phyloP scores from a whole-genome alignment of 1,140 invertebrate genomes.

The Micrasema minimum region DNA sequence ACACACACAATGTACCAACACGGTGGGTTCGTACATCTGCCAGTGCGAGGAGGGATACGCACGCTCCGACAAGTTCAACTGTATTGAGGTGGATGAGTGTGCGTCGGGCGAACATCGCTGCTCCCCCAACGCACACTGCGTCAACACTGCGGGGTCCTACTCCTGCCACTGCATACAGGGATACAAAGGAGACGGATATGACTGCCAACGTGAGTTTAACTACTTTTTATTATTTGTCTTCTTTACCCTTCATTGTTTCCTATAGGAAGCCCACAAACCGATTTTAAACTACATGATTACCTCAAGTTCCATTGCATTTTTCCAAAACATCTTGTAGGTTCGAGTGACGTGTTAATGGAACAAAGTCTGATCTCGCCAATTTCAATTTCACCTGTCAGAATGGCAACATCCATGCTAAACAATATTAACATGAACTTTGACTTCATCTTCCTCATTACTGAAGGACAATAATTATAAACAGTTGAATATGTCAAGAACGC shows the following conservation, averaged over 20 bases:
- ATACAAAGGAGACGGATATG: slow-evolving; percentile 84
- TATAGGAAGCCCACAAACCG: background rate
- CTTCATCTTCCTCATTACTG: too few species aligned
- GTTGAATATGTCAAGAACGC: too few species aligned
- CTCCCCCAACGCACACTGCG: slow-evolving; percentile 81
- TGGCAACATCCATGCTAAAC: too few species aligned
- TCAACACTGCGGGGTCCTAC: slow-evolving; percentile 88
- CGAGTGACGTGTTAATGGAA: too few species aligned
- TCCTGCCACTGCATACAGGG: slow-evolving; percentile 84
- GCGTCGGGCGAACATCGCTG: slow-evolving; percentile 76
- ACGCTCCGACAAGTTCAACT: slow-evolving; percentile 81
- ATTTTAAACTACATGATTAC: background rate
- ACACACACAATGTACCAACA: slow-evolving; percentile 85
- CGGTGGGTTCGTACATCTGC: slow-evolving; percentile 81
- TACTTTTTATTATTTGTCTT: background rate
- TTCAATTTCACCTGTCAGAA: too few species aligned
- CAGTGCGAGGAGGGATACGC: slow-evolving; percentile 84
- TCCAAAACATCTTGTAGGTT: too few species aligned
- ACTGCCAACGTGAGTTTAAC: slow-evolving; percentile 79
- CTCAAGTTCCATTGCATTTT: background rate
- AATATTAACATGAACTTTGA: too few species aligned
- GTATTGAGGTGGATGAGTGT: slow-evolving; percentile 85
- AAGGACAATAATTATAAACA: too few species aligned
- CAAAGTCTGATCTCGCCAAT: too few species aligned
- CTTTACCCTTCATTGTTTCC: too few species aligned